Base-by-base conservation (phyloP, 2,113 vertebrate species). In the Sterna hirundo region DNA sequence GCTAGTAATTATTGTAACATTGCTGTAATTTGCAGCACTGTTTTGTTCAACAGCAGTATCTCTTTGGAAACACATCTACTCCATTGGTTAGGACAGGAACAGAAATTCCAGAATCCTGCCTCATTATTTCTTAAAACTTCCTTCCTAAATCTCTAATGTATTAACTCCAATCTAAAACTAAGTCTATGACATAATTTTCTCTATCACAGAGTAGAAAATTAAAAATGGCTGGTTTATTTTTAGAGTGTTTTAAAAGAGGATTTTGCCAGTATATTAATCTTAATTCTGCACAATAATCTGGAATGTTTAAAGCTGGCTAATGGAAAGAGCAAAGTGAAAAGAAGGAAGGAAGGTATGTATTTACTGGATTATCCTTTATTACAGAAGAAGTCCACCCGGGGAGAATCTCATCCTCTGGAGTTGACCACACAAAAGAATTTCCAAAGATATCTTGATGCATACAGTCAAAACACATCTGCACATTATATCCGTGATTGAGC, bases 391-490 rank as follows among this genome's bases (percentile, higher is more conserved):
- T 98, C 97, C 98, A 98, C 5, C 96, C 95, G 8, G 94, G 98
- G 29, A 98, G 92, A 30, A 93, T 78, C 17, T 98, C 90, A 19
- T 98, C 95, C 46, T 97, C 98, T 66, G 92, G 91, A 74, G 97
- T 84, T 34, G 90, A 90, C 98, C 98, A 98, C 62, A 98, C 90
- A 54, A 97, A 98, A 11, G 98, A 98, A 78, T 93, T 94, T 86
- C 97, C 98, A 64, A 98, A 98, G 94, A 98, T 80, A 83, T 98
- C 93, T 26, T 98, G 97, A 57, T 99, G 99, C 95, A 96, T 95
- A 66, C 99, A 99, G 38, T 98, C 97, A 97, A 99, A 99, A 94
- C 99, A 99, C 94, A 98, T 97, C 60, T 98, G 97, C 72, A 97
- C 99, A 7, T 98, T 94, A 46, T 99, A 99, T 32, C 99, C 99